Conservation (phyloP, 2,113 vertebrate genomes). For the mouse (Mus musculus) region GRCm39 chr3:152962001-152962500, state of each 20-base stretch:
- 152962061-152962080: too few relatives aligned
- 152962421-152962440: neutral
- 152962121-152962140: neutral
- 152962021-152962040: neutral
- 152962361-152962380: neutral
- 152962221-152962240: slow-evolving; percentile 5
- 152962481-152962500: neutral
- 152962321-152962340: neutral
- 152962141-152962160: neutral
- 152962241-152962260: slow-evolving; percentile 10
- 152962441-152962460: too few relatives aligned
- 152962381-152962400: too few relatives aligned
- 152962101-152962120: neutral
- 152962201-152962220: neutral
- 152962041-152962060: neutral
- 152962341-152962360: neutral
- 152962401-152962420: too few relatives aligned
- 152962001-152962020: neutral
- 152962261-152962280: neutral
- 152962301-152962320: slow-evolving; percentile 10
- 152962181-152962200: neutral
- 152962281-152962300: slow-evolving; percentile 5
- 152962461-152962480: neutral
- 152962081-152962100: neutral
- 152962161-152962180: neutral